Conservation (phyloP, 1,140 invertebrate species). For the Cyclina sinensis region DNA sequence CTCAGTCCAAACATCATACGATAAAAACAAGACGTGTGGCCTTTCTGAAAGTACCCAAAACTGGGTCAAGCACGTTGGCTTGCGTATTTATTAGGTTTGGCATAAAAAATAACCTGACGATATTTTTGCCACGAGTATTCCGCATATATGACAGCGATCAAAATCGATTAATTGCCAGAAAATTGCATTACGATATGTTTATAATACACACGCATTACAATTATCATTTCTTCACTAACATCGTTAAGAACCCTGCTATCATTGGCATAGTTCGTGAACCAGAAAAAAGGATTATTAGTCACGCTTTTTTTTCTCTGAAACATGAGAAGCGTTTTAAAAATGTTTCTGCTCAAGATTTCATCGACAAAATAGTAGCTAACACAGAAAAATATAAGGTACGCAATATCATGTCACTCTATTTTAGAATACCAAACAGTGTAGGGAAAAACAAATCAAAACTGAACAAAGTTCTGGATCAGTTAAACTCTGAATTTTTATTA, state of each 20-base stretch:
- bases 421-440: background rate
- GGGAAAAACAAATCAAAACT: background rate
- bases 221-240: background rate
- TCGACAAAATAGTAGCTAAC: background rate
- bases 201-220: slow-evolving; percentile 28
- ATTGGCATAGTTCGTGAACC: slow-evolving; percentile 4
- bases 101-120: background rate
- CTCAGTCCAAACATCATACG: no score
- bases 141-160: background rate
- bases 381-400: background rate
- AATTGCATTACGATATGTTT: background rate
- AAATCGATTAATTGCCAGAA: background rate
- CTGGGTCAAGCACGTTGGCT: background rate
- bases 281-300: background rate
- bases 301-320: background rate
- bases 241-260: background rate
- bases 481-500: background rate
- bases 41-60: background rate
- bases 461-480: background rate
- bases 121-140: background rate
- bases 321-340: background rate
- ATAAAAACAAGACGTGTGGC: no score
- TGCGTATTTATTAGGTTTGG: background rate
- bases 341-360: slow-evolving; percentile 11
- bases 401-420: background rate